These are phyloP conservation scores for Melanchra persicariae DNA, from an alignment of 2,888 invertebrate species.

Conservation along the genomic window DNA sequence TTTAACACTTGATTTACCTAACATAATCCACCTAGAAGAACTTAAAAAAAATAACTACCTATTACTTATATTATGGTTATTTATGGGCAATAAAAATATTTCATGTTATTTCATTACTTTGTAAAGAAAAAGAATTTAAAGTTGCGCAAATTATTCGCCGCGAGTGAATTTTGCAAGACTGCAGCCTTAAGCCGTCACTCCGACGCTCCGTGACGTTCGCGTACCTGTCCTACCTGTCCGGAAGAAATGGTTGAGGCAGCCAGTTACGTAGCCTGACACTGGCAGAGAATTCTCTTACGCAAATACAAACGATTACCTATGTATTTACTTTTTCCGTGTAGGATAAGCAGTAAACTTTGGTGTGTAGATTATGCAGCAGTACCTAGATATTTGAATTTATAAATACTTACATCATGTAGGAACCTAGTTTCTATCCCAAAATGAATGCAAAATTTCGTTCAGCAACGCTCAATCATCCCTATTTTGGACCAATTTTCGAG, in stretches of 20 bases:
- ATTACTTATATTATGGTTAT: too few species aligned
- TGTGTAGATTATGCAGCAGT: background rate
- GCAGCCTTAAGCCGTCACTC: slow-evolving; percentile 19
- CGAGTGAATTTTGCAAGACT: too few species aligned
- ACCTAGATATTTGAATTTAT: background rate
- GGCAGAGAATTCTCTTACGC: background rate
- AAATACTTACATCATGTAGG: background rate
- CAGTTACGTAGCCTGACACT: slow-evolving; percentile 1
- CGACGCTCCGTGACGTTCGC: slow-evolving; percentile 1
- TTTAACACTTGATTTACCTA: too few species aligned
- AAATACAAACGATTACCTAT: background rate
- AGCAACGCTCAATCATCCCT: slow-evolving; percentile 7
- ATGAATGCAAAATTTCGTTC: slow-evolving; percentile 3
- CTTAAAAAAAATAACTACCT: too few species aligned
- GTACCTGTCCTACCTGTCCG: background rate
- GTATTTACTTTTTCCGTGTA: background rate
- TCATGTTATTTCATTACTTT: too few species aligned
- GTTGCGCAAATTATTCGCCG: too few species aligned
- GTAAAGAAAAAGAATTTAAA: too few species aligned
- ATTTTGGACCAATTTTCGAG: slow-evolving; percentile 29
- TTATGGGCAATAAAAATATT: too few species aligned
- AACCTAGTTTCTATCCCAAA: background rate
- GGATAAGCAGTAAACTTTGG: background rate
- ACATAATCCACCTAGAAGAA: too few species aligned
- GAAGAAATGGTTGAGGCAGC: background rate